Evolutionary conservation across 2,113 vertebrate species (phyloP).

Genomic region (Bos javanicus): DNA sequence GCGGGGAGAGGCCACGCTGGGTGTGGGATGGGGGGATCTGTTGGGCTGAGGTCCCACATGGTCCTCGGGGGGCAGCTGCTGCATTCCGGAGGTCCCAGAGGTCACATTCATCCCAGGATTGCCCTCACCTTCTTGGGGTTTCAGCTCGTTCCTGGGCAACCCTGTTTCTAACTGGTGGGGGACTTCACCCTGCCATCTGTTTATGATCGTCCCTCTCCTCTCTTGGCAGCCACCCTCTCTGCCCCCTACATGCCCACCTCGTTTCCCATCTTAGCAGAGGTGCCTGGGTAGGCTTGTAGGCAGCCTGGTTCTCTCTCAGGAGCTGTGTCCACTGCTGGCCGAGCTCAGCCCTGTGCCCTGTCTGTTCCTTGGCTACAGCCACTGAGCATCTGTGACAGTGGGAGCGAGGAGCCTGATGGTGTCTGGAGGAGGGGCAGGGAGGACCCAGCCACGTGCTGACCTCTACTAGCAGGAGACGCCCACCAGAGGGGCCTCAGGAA

Average conservation of each 20-base stretch:
- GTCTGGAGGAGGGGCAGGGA: not conserved
- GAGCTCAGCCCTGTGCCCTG: conserved; percentile 24
- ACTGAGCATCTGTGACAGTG: not conserved
- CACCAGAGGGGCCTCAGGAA: not conserved
- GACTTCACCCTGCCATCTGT: not conserved
- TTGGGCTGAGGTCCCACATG: not conserved
- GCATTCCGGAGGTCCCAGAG: not conserved
- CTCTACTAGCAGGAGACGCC: not conserved
- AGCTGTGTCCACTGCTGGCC: not conserved
- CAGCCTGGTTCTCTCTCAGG: not conserved
- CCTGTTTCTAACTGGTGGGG: not conserved
- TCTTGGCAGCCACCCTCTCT: not conserved
- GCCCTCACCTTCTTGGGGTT: not conserved
- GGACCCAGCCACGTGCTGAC: not conserved
- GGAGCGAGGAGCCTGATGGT: not conserved
- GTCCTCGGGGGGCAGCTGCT: not conserved
- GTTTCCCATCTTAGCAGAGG: conserved; percentile 28
- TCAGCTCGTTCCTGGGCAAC: not conserved
- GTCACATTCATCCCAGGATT: not conserved
- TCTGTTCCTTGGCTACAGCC: conserved; percentile 42
- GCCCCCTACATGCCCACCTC: not conserved
- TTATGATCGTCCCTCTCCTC: not conserved
- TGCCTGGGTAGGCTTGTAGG: conserved; percentile 40
- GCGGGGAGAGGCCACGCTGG: not conserved
- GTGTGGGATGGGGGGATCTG: rapidly evolving